Conservation (phyloP, 2,888 invertebrate species). For the Yponomeuta cagnagella region DNA sequence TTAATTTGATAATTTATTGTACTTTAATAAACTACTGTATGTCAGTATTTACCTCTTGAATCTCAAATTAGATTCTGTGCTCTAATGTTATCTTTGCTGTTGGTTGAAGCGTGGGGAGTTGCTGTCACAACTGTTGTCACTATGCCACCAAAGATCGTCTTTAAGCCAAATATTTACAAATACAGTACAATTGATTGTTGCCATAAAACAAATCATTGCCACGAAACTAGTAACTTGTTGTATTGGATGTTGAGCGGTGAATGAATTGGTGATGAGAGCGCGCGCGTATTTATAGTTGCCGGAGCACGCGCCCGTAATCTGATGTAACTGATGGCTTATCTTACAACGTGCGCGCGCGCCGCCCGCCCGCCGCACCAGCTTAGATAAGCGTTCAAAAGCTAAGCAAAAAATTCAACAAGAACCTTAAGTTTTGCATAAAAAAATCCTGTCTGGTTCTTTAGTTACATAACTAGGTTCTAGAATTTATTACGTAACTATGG, state of each 20-base stretch:
- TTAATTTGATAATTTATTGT: not conserved
- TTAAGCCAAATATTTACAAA: slow-evolving; percentile 48
- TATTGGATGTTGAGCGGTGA: slow-evolving; percentile 54
- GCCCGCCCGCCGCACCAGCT: not conserved
- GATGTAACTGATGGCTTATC: slow-evolving; percentile 60
- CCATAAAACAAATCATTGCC: slow-evolving; percentile 71
- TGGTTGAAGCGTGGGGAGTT: slow-evolving; percentile 66
- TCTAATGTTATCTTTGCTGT: slow-evolving; percentile 59
- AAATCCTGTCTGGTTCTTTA: not conserved
- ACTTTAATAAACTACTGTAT: not conserved
- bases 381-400: not conserved
- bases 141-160: slow-evolving; percentile 70
- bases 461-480: not conserved
- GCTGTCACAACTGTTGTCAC: slow-evolving; percentile 70
- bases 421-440: not conserved
- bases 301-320: slow-evolving; percentile 51
- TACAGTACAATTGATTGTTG: slow-evolving; percentile 55
- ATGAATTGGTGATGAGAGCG: slow-evolving; percentile 40
- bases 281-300: slow-evolving; percentile 45
- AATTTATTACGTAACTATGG: too few relatives aligned
- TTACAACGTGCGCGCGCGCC: slow-evolving; percentile 35
- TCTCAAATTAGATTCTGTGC: not conserved
- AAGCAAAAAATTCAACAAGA: not conserved
- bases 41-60: slow-evolving; percentile 11
- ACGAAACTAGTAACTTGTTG: slow-evolving; percentile 54